These are phyloP conservation scores for Lingula anatina DNA, from an alignment of 2,888 invertebrate species.

Conservation along the genomic window DNA sequence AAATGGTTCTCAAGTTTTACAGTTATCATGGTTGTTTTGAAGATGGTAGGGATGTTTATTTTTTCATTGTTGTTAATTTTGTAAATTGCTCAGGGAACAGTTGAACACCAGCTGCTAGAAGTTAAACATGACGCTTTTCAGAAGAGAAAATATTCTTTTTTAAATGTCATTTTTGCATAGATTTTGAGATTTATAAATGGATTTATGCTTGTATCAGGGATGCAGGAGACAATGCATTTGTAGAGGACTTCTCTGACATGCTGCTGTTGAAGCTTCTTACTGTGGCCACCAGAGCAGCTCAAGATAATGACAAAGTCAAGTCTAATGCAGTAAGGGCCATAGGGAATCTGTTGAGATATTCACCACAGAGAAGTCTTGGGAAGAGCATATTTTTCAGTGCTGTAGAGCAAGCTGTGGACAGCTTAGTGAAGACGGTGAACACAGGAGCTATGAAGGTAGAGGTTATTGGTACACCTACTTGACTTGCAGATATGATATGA, in stretches of 20 bases:
- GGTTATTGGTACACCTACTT: conserved; percentile 3
- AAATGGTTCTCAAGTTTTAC: too few species aligned
- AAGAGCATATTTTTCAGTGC: conserved; percentile 56
- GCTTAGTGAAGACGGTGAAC: conserved; percentile 66
- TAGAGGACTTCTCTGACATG: conserved; percentile 65
- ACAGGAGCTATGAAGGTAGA: conserved; percentile 71
- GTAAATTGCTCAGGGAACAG: too few species aligned
- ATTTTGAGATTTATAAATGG: too few species aligned
- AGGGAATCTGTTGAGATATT: conserved; percentile 71
- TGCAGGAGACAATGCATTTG: conserved; percentile 28
- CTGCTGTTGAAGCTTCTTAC: conserved; percentile 67
- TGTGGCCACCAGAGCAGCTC: conserved; percentile 63
- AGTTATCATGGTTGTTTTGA: too few species aligned
- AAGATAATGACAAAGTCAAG: conserved; percentile 75
- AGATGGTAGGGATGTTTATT: too few species aligned
- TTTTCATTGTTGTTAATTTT: too few species aligned
- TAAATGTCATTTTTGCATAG: too few species aligned
- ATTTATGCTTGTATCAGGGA: too few species aligned
- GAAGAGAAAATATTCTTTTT: too few species aligned
- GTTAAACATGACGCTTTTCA: too few species aligned
- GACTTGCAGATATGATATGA: too few species aligned
- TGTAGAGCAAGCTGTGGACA: conserved; percentile 58
- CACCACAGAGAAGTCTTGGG: conserved; percentile 51
- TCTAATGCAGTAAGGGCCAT: conserved; percentile 76
- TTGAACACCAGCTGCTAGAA: too few species aligned